A percentile compares a stretch with the other conserved stretches of the same genome.
phyloP scores from a whole-genome alignment of 2,113 vertebrate species.

The Hystrix brachyura region DNA sequence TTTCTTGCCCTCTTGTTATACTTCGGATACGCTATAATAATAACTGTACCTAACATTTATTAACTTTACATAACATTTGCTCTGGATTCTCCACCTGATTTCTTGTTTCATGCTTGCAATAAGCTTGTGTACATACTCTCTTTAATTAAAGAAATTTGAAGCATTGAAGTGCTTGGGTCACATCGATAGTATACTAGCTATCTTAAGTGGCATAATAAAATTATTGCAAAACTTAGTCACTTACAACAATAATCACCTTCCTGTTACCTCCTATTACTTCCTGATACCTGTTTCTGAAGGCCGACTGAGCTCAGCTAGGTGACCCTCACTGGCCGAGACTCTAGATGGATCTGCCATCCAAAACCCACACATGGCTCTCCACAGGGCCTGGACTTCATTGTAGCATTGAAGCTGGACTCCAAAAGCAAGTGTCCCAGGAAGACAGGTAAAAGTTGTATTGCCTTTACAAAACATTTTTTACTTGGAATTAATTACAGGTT shows the following conservation, averaged over 20 bases:
- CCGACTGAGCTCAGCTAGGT: not conserved
- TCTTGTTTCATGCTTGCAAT: not conserved
- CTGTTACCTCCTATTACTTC: not conserved
- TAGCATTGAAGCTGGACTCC: not conserved
- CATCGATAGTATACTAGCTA: not conserved
- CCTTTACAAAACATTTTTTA: not conserved
- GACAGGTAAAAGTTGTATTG: not conserved
- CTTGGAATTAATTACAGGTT: not conserved
- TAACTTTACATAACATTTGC: not conserved
- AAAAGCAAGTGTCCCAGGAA: not conserved
- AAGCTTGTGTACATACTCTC: not conserved
- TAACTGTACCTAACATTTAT: not conserved
- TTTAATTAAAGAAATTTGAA: constrained; percentile 15
- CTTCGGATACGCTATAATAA: not conserved
- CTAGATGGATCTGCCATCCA: not conserved
- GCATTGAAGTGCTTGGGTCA: not conserved
- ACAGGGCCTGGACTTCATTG: not conserved
- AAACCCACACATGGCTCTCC: not conserved
- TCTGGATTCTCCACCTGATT: not conserved
- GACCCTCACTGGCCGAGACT: not conserved
- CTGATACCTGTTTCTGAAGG: not conserved
- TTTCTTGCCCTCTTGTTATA: not conserved
- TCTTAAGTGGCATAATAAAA: not conserved
- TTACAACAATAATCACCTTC: not conserved
- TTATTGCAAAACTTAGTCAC: not conserved